Base-by-base conservation (phyloP, 2,797 vertebrate genomes). In the Carapus acus region DNA sequence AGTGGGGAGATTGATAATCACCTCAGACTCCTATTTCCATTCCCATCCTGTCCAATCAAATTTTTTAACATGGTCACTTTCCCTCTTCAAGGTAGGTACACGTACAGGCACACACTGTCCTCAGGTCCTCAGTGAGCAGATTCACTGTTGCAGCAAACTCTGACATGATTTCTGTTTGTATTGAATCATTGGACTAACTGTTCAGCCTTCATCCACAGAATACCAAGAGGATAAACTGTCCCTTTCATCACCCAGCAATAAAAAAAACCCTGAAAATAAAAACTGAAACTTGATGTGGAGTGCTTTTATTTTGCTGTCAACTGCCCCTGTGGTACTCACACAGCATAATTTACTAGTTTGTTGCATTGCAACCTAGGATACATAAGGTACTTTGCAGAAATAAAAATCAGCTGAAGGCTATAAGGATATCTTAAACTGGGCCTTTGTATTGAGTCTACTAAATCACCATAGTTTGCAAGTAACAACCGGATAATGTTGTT, bases 191-290 rank as follows among this genome's bases (percentile, higher is more conserved):
- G 62, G 50, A 43, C 6, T 83, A 82, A 80, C 78, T 93, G 41
- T 91, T 72, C 71, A 92, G 90, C 84, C 87, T 94, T 87, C 90
- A 74, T 91, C 63, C 89, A 83, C 93, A 97, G 94, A 87, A 88
- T 43, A 65, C 86, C 86, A 83, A 80, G 87, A 85, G 86, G 89
- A 90, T 80, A 78, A 79, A 83, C 71, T 71, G 78, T 82, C 86
- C 86, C 73, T 86, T 82, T 85, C 83, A 81, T 74, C 84, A 77
- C 79, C 63, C 82, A 84, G 88, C 80, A 89, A 90, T 69, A 82
- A 82, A 72, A 86, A 85, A 83, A 77, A n/a, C n/a, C n/a, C n/a
- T 85, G 83, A 87, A 87, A 89, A 87, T 80, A 85, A 81, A 89
- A 85, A 27, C 65, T 55, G 46, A 66, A 67, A 81, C 81, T 71